Conservation (phyloP, 2,888 invertebrate species). For the Drosophila anceps region DNA sequence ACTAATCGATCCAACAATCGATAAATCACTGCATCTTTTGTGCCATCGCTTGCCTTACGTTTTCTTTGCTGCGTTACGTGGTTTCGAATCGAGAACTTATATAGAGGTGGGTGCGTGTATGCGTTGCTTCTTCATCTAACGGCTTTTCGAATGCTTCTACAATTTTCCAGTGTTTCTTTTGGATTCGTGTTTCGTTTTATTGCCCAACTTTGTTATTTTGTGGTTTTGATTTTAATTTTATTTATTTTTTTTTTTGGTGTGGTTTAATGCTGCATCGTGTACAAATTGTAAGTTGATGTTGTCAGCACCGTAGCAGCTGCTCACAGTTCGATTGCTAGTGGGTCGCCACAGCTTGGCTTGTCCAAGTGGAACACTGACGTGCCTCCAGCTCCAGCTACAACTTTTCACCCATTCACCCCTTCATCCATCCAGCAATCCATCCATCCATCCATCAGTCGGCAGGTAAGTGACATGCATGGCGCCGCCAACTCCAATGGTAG, state of each 20-base stretch:
- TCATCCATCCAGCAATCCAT: conserved; percentile 21
- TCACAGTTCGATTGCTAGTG: conserved; percentile 13
- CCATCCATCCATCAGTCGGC: conserved; percentile 35
- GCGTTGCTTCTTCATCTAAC: background rate
- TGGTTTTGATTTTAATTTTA: background rate
- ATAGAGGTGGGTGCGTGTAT: conserved; percentile 36
- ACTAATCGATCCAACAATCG: background rate
- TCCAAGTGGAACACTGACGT: background rate
- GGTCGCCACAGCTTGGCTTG: background rate
- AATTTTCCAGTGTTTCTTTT: conserved; percentile 38
- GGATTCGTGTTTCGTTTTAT: conserved; percentile 38
- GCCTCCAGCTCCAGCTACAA: background rate
- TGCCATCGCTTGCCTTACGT: conserved; percentile 10
- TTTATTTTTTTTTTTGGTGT: background rate
- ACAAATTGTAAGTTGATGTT: conserved; percentile 17
- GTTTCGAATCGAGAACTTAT: conserved; percentile 34
- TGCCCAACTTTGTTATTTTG: too few relatives aligned
- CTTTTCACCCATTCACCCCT: background rate
- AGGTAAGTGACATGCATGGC: conserved; percentile 68
- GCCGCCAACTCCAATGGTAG: conserved; percentile 41
- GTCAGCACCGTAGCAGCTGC: conserved; percentile 8
- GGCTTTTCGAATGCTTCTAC: background rate
- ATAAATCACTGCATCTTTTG: conserved; percentile 8
- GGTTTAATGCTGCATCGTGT: background rate
- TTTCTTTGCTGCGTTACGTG: conserved; percentile 26